phyloP scores from a whole-genome alignment of 2,888 invertebrate species.

The Perdita meconis region DNA sequence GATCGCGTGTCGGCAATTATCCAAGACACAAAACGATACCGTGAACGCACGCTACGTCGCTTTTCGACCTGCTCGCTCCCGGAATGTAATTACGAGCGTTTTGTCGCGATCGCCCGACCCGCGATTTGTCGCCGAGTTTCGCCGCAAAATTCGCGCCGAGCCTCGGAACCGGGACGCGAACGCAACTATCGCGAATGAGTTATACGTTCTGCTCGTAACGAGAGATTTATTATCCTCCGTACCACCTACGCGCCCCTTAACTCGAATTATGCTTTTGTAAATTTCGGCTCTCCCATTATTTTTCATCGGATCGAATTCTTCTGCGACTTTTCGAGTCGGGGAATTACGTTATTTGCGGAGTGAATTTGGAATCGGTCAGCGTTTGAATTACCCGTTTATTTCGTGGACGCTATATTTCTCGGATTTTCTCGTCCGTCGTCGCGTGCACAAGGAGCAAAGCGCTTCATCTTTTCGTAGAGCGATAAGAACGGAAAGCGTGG shows the following conservation, averaged over 20 bases:
- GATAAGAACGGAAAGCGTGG: neutral
- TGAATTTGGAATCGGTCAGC: too few species aligned
- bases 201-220: neutral
- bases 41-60: constrained; percentile 54
- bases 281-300: neutral
- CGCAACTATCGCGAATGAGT: constrained; percentile 23
- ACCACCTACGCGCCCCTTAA: neutral
- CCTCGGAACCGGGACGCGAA: neutral
- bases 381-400: too few species aligned
- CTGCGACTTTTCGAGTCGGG: too few species aligned
- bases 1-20: constrained; percentile 74
- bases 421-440: too few species aligned
- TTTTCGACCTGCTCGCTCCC: constrained; percentile 65
- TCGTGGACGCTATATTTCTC: too few species aligned
- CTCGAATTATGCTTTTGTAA: neutral
- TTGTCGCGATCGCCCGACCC: constrained; percentile 58
- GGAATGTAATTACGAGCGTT: constrained; percentile 71
- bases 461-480: neutral
- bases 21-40: constrained; percentile 63
- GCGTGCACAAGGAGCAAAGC: too few species aligned
- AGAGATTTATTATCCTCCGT: constrained; percentile 17
- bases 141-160: constrained; percentile 28
- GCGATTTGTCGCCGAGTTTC: constrained; percentile 57
- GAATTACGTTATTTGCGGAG: too few species aligned
- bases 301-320: too few species aligned